Evolutionary conservation across 1,140 invertebrate genomes (phyloP).

Genomic region (Oncopodura yosiiana): DNA sequence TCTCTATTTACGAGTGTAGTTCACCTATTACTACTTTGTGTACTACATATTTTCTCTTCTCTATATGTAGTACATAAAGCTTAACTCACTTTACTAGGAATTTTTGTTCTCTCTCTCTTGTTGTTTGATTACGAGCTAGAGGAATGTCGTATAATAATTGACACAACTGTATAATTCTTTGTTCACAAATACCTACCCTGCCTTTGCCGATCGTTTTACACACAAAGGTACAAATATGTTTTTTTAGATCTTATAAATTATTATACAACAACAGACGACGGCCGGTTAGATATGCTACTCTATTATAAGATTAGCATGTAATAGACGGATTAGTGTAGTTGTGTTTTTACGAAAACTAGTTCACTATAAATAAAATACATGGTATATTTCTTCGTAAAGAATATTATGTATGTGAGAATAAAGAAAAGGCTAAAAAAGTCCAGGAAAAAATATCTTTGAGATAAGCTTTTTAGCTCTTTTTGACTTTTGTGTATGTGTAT

Average conservation of each 20-base stretch:
- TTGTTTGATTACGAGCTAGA: background rate
- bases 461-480: background rate
- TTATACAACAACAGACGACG: too few species aligned
- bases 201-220: slow-evolving; percentile 21
- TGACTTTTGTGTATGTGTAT: background rate
- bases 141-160: slow-evolving; percentile 16
- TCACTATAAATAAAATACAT: too few species aligned
- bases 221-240: slow-evolving; percentile 3
- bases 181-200: slow-evolving; percentile 18
- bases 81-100: too few species aligned
- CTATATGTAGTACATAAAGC: too few species aligned
- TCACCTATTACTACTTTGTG: too few species aligned
- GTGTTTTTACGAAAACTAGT: background rate
- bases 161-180: slow-evolving; percentile 18
- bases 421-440: background rate
- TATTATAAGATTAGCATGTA: slow-evolving; percentile 21
- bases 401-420: background rate
- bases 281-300: too few species aligned
- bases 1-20: too few species aligned
- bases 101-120: too few species aligned
- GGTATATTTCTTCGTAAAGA: too few species aligned
- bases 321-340: slow-evolving; percentile 10
- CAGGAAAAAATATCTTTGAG: background rate
- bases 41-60: too few species aligned
- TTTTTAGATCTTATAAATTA: slow-evolving; percentile 6